Percentiles rank a stretch among this genome's conserved stretches.
phyloP scores from a whole-genome alignment of 2,888 invertebrate genomes.

The Hartigia nigra region DNA sequence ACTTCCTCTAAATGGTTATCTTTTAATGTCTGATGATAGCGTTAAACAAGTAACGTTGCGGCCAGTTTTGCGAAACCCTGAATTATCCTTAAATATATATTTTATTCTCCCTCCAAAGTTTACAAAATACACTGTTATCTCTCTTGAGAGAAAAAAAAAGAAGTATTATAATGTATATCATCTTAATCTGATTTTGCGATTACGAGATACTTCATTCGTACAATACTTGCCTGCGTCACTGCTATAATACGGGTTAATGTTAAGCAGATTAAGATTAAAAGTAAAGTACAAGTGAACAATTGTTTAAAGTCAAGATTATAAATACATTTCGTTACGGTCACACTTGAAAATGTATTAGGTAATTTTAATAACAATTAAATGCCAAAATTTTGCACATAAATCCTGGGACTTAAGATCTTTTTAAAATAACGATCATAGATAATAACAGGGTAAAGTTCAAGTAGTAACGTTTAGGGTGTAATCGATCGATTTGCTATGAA shows the following conservation, averaged over 20 bases:
- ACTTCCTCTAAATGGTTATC: background rate
- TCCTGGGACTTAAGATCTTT: background rate
- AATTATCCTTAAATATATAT: background rate
- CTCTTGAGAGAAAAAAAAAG: background rate
- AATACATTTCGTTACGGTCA: background rate
- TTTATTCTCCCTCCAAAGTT: background rate
- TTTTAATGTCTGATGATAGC: background rate
- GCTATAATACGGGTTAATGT: too few relatives aligned
- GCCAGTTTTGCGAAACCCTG: background rate
- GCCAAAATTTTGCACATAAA: background rate
- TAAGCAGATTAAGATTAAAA: too few relatives aligned
- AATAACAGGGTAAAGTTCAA: background rate
- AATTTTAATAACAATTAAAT: background rate
- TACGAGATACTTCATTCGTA: background rate
- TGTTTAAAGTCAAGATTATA: too few relatives aligned
- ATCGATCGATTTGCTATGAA: background rate
- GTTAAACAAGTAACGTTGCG: background rate
- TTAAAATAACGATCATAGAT: background rate
- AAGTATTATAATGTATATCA: background rate
- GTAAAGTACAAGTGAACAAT: too few relatives aligned
- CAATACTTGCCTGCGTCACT: too few relatives aligned
- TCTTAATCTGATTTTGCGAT: background rate
- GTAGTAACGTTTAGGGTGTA: background rate
- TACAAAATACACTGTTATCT: background rate
- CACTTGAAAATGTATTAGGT: background rate